A percentile compares a stretch with the other conserved stretches of the same genome.
phyloP scores from a whole-genome alignment of 1,140 invertebrate species.

The Bombus terrestris region DNA sequence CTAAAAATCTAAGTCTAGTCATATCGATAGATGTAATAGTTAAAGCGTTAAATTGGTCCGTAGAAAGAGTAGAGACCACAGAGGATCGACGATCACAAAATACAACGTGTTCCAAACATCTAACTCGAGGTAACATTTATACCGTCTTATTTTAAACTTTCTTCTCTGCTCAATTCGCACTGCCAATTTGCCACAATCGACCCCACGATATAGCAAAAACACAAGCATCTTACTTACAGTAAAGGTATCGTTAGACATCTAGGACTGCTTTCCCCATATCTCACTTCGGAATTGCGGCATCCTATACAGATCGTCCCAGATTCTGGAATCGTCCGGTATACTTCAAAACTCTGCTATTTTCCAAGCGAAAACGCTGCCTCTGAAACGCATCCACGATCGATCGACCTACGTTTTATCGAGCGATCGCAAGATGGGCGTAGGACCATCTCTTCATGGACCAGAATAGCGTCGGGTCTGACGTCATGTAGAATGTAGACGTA shows the following conservation, averaged over 20 bases:
- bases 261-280: neutral
- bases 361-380: neutral
- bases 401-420: neutral
- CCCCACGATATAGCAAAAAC: neutral
- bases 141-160: neutral
- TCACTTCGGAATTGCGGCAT: neutral
- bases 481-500: conserved; percentile 51
- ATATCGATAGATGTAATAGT: too few relatives aligned
- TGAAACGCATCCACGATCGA: neutral
- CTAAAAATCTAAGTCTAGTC: too few relatives aligned
- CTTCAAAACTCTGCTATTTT: neutral
- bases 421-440: conserved; percentile 5
- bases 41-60: neutral
- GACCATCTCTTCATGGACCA: conserved; percentile 28
- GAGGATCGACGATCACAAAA: neutral
- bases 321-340: neutral
- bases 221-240: neutral
- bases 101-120: neutral
- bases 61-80: neutral
- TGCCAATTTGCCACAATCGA: neutral
- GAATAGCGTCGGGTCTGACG: conserved; percentile 62
- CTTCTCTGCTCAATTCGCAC: neutral
- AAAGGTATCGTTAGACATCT: neutral
- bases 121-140: neutral
- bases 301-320: neutral